These are phyloP conservation scores for Battus philenor DNA, from an alignment of 1,140 invertebrate species.

Conservation along the genomic window DNA sequence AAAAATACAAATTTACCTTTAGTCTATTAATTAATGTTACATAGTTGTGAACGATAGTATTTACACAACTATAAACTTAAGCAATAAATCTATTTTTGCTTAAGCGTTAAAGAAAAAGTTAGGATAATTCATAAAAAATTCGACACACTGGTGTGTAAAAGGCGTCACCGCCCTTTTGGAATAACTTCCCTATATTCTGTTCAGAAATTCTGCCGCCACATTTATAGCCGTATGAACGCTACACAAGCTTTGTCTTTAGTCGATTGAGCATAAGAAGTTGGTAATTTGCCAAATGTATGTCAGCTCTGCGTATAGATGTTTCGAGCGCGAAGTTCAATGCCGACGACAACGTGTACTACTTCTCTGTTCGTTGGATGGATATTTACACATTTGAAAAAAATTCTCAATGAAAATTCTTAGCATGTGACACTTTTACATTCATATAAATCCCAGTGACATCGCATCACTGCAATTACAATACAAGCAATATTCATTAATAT, in stretches of 20 bases:
- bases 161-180: constrained; percentile 18
- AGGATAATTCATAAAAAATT: constrained; percentile 51
- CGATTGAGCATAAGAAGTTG: constrained; percentile 30
- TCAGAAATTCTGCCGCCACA: constrained; percentile 11
- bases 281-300: constrained; percentile 44
- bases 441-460: too few relatives aligned
- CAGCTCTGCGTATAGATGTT: constrained; percentile 22
- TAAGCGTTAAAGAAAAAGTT: constrained; percentile 35
- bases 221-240: constrained; percentile 7
- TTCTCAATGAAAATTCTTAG: not conserved
- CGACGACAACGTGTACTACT: constrained; percentile 34
- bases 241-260: constrained; percentile 12
- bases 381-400: constrained; percentile 16
- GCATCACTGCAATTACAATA: too few relatives aligned
- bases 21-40: too few relatives aligned
- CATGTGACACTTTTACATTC: not conserved
- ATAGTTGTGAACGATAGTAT: too few relatives aligned
- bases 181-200: constrained; percentile 10
- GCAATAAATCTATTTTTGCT: too few relatives aligned
- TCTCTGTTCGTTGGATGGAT: constrained; percentile 12
- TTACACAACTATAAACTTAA: too few relatives aligned
- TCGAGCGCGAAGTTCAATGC: constrained; percentile 53
- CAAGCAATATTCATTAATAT: too few relatives aligned
- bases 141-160: constrained; percentile 34
- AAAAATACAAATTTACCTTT: too few relatives aligned